Percentiles rank a stretch among this genome's conserved stretches.
phyloP scores from a whole-genome alignment of 1,140 invertebrate genomes.

The Thalassaphorura encarpata region DNA sequence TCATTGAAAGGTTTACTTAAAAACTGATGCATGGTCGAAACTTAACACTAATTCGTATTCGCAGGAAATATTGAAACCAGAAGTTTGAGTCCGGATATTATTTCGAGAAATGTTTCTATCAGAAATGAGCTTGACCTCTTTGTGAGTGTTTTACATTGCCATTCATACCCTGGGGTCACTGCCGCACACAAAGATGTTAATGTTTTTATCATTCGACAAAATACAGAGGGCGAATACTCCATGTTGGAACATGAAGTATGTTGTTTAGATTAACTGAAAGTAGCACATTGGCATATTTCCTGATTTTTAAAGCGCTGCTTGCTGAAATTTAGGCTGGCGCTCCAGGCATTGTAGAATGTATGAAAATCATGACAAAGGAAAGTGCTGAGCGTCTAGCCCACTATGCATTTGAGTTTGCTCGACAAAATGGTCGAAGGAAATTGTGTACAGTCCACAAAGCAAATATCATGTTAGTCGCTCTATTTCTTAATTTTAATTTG shows the following conservation, averaged over 20 bases:
- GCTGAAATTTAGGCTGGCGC: too few relatives aligned
- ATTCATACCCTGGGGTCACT: slow-evolving; percentile 49
- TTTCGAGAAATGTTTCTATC: slow-evolving; percentile 40
- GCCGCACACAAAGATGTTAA: slow-evolving; percentile 53
- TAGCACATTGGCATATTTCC: background rate
- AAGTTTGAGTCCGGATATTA: slow-evolving; percentile 34
- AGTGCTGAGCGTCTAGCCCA: slow-evolving; percentile 49
- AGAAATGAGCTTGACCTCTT: slow-evolving; percentile 49
- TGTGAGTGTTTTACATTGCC: slow-evolving; percentile 54
- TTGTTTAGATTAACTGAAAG: background rate
- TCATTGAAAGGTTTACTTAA: slow-evolving; percentile 50
- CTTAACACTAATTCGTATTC: slow-evolving; percentile 2
- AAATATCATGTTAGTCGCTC: slow-evolving; percentile 45
- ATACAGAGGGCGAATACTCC: slow-evolving; percentile 49
- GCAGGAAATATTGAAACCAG: slow-evolving; percentile 39
- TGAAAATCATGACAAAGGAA: slow-evolving; percentile 48
- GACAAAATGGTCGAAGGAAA: slow-evolving; percentile 42
- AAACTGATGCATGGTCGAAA: background rate
- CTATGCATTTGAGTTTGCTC: slow-evolving; percentile 54
- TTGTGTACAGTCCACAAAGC: slow-evolving; percentile 49
- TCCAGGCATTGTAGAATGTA: slow-evolving; percentile 48
- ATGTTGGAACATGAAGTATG: slow-evolving; percentile 54
- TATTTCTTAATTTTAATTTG: background rate
- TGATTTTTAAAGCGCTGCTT: slow-evolving; percentile 27
- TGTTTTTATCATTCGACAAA: slow-evolving; percentile 56